A percentile compares a stretch with the other conserved stretches of the same genome.
These are phyloP conservation scores for Pempheris klunzingeri DNA, from an alignment of 2,797 vertebrate genomes.

Conservation along the genomic window DNA sequence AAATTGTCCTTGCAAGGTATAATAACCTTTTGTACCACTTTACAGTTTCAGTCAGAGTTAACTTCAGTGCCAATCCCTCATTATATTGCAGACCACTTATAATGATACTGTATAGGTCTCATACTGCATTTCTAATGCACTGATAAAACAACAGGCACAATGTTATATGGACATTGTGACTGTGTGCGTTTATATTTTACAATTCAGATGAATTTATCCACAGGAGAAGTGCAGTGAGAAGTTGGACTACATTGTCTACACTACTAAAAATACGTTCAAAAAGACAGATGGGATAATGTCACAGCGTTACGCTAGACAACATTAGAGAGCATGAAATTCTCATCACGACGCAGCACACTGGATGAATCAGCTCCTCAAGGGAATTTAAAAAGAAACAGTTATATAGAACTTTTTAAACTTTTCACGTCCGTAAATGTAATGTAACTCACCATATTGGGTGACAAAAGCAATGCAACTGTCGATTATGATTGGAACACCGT, in stretches of 20 bases:
- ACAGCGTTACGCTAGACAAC: conserved; percentile 5
- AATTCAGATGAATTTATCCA: not conserved
- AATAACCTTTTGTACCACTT: conserved; percentile 54
- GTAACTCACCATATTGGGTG: conserved; percentile 94
- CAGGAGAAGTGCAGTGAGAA: not conserved
- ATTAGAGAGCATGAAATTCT: conserved; percentile 42
- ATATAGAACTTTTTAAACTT: not conserved
- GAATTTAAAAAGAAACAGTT: too few relatives aligned
- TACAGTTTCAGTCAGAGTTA: conserved; percentile 34
- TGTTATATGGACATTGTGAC: not conserved
- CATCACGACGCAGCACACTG: conserved; percentile 24
- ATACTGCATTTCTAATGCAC: conserved; percentile 14
- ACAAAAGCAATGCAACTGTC: conserved; percentile 98
- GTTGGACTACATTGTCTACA: conserved; percentile 9
- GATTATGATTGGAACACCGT: conserved; percentile 94
- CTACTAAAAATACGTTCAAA: conserved; percentile 23
- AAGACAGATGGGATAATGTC: conserved; percentile 13
- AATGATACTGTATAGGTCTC: not conserved
- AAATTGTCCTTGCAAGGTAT: conserved; percentile 28
- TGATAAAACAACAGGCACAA: not conserved
- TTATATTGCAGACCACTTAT: conserved; percentile 12
- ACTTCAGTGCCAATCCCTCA: conserved; percentile 44
- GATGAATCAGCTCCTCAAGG: conserved; percentile 53
- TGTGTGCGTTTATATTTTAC: not conserved
- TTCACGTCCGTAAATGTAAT: not conserved